These are phyloP conservation scores for Eurystomus gularis DNA, from an alignment of 2,113 vertebrate genomes.

Conservation along the genomic window DNA sequence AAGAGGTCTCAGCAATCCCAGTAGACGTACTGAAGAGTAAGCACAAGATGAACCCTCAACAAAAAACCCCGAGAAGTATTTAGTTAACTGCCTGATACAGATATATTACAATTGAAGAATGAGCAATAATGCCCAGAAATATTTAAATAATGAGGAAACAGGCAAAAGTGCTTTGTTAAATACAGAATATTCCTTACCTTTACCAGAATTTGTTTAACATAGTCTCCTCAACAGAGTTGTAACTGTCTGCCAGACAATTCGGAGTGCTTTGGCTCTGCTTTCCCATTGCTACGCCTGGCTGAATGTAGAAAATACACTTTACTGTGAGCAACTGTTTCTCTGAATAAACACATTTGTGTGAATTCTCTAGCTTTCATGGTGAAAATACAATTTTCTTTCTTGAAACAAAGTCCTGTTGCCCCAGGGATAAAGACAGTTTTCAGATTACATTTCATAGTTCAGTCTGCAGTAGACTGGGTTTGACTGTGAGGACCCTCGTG, in stretches of 20 bases:
- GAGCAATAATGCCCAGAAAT: not conserved
- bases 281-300: not conserved
- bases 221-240: not conserved
- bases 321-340: not conserved
- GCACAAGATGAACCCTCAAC: not conserved
- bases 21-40: not conserved
- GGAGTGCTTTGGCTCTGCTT: not conserved
- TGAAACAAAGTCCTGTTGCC: not conserved
- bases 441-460: conserved; percentile 32
- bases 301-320: not conserved
- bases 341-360: conserved; percentile 2
- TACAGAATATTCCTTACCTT: not conserved
- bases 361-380: not conserved
- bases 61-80: not conserved
- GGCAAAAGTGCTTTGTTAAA: not conserved
- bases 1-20: not conserved
- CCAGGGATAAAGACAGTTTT: conserved; percentile 3
- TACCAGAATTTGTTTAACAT: not conserved
- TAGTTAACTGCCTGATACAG: not conserved
- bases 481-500: not conserved
- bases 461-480: not conserved
- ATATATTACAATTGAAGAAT: not conserved
- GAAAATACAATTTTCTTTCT: conserved; percentile 20
- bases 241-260: not conserved
- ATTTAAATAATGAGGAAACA: not conserved